These are phyloP conservation scores for Abrostola triplasia DNA, from an alignment of 2,888 invertebrate genomes.

Conservation along the genomic window DNA sequence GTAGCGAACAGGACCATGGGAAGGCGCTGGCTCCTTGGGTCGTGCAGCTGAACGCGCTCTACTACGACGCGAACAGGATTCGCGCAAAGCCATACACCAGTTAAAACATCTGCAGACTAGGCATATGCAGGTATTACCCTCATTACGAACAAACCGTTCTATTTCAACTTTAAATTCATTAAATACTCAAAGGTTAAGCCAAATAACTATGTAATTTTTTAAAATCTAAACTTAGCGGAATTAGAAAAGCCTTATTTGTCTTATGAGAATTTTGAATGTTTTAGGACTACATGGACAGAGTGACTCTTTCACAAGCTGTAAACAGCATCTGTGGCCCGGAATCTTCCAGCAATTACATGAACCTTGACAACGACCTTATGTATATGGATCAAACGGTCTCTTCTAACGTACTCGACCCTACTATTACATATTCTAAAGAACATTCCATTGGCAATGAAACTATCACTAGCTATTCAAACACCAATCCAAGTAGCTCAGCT, in stretches of 20 bases:
- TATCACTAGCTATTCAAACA: constrained; percentile 71
- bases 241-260: neutral
- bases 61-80: constrained; percentile 81
- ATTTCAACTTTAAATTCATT: too few species aligned
- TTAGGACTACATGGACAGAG: constrained; percentile 84
- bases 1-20: constrained; percentile 76
- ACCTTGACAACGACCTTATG: constrained; percentile 80
- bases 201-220: too few species aligned
- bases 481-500: constrained; percentile 65
- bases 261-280: constrained; percentile 33
- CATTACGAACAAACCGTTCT: too few species aligned
- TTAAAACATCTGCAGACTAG: constrained; percentile 80
- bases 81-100: constrained; percentile 83
- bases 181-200: too few species aligned
- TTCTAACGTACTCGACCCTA: constrained; percentile 75
- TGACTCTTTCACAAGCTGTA: constrained; percentile 82
- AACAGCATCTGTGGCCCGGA: constrained; percentile 83
- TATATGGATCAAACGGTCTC: constrained; percentile 79
- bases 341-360: constrained; percentile 74
- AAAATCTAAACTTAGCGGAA: neutral
- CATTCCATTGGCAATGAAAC: constrained; percentile 70
- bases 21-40: constrained; percentile 71
- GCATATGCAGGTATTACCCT: constrained; percentile 77
- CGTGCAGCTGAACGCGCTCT: constrained; percentile 81
- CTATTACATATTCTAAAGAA: constrained; percentile 74